Evolutionary conservation across 2,797 vertebrate genomes (phyloP), one percentile per base, ranked within the genome.

Genomic region (Mergus octosetaceus): DNA sequence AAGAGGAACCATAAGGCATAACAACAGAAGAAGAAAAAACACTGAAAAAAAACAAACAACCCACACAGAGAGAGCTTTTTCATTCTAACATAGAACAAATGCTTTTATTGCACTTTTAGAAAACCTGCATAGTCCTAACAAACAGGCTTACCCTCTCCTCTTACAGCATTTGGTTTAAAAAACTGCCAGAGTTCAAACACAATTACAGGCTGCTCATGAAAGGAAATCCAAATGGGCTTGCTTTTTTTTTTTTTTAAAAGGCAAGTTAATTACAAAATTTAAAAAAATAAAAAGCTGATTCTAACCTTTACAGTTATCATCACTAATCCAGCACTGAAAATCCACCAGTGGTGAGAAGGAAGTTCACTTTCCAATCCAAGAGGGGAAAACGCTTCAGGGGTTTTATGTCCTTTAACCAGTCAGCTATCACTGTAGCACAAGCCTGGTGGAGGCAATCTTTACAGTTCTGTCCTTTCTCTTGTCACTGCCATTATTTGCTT

Each of bases 81-180:
- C 32, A 88, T 73, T 88, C 92, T 96, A 86, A 97, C 74, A 62
- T 95, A 97, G 93, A 97, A 97, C 96, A 97, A 97, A 97, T 95
- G 96, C 75, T 95, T 98, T 98, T 98, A 98, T 98, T 98, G 98
- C 98, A 98, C 97, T 91, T 97, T 94, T 94, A 96, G 90, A 97
- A 97, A 97, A 85, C 86, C 97, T 97, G 96, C 97, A 97, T 96
- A 97, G 96, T 96, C 89, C 89, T 70, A 85, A 65, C 72, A 93
- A 92, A 68, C 34, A 49, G 77, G 81, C 43, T 94, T 78, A 60
- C 72, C 45, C 74, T 64, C 75, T 85, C 89, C 75, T 32, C 68
- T 64, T 68, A 89, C 90, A 89, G 91, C 85, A 66, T 89, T 74
- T 94, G 94, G 76, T 66, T 83, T 93, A 72, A 74, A 92, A 83